Evolutionary conservation across 2,888 invertebrate species (phyloP).

Genomic region (Plagodis pulveraria): DNA sequence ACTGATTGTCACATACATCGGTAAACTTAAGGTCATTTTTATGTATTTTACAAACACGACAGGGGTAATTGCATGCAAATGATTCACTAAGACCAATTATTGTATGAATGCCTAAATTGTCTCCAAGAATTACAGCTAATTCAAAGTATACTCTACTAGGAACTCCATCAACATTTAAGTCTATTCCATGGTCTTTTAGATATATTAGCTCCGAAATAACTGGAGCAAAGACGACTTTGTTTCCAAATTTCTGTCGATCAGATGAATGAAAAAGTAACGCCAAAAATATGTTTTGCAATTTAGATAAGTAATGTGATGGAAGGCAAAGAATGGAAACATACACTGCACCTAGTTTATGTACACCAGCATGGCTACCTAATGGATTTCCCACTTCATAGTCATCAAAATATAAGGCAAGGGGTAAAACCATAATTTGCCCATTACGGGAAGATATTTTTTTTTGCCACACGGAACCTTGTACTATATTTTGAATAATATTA

Average conservation of each 20-base stretch:
- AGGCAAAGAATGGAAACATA: not conserved
- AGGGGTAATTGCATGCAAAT: not conserved
- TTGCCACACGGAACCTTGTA: no score
- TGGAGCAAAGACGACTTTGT: not conserved
- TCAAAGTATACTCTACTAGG: not conserved
- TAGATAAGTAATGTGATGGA: not conserved
- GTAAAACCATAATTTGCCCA: not conserved
- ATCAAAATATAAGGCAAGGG: constrained; percentile 10
- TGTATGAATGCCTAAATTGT: constrained; percentile 2
- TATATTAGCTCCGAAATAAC: no score
- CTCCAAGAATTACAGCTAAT: constrained; percentile 3
- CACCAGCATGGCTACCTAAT: constrained; percentile 18
- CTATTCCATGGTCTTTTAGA: no score
- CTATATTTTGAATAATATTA: no score
- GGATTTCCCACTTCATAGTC: constrained; percentile 23
- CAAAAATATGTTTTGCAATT: constrained; percentile 2
- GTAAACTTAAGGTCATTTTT: not conserved
- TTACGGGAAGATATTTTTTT: no score
- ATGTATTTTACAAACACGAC: not conserved
- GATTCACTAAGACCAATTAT: constrained; percentile 1
- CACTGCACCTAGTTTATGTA: constrained; percentile 7
- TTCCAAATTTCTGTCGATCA: not conserved
- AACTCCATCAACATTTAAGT: not conserved
- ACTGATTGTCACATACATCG: no score
- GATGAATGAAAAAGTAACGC: constrained; percentile 1